phyloP scores from a whole-genome alignment of 2,797 vertebrate genomes.

The Hippopotamyrus pictus region DNA sequence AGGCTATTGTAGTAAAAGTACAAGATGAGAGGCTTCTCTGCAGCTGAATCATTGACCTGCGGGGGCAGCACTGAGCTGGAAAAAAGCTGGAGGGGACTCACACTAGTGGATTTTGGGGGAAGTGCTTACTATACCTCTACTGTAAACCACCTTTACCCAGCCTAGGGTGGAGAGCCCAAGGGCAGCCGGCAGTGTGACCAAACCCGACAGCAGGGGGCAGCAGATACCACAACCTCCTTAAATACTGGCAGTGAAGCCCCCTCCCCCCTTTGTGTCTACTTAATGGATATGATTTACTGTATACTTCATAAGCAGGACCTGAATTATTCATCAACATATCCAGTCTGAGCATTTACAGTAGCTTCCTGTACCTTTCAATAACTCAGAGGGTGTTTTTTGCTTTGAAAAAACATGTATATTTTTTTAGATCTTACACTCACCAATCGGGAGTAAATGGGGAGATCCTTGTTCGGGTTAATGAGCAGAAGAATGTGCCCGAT shows the following conservation, averaged over 20 bases:
- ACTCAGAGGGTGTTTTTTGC: background rate
- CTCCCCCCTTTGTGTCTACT: background rate
- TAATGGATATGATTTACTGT: background rate
- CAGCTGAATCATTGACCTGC: background rate
- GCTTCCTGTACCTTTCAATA: background rate
- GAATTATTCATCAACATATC: conserved; percentile 55
- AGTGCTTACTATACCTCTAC: background rate
- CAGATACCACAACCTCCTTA: background rate
- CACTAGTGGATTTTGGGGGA: background rate
- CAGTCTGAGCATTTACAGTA: background rate
- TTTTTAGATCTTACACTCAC: conserved; percentile 58
- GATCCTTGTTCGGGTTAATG: conserved; percentile 90
- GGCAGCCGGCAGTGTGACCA: background rate
- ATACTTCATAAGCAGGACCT: conserved; percentile 50
- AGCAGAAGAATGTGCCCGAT: conserved; percentile 88
- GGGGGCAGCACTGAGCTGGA: background rate
- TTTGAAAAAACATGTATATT: background rate
- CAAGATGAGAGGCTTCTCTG: background rate
- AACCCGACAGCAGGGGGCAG: background rate
- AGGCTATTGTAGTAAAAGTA: background rate
- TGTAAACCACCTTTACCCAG: background rate
- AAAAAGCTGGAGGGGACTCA: background rate
- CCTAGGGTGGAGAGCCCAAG: background rate
- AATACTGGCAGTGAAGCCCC: background rate
- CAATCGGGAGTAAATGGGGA: conserved; percentile 86